phyloP scores from a whole-genome alignment of 2,797 vertebrate species.

The Ateles fusciceps region DNA sequence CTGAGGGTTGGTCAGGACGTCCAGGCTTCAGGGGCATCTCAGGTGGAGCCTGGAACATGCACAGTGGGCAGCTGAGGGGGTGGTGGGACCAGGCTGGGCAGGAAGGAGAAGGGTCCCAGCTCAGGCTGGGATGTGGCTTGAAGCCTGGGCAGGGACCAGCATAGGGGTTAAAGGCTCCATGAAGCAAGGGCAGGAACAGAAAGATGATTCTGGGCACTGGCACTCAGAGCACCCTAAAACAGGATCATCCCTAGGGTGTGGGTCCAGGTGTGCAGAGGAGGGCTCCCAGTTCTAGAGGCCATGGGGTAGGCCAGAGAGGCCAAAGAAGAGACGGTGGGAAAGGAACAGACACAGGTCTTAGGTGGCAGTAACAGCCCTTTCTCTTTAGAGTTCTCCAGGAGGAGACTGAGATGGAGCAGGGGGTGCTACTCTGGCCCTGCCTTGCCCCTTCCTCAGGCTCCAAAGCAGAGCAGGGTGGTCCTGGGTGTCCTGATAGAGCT shows the following conservation, averaged over 20 bases:
- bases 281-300: neutral
- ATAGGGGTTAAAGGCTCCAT: no score
- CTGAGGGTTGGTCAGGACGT: neutral
- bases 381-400: neutral
- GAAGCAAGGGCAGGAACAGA: neutral
- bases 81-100: neutral
- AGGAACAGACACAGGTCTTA: neutral
- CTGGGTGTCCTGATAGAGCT: neutral
- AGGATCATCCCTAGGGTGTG: fast-evolving
- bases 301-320: neutral
- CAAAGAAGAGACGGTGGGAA: neutral
- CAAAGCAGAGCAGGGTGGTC: neutral
- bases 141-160: neutral
- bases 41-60: neutral
- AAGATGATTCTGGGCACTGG: neutral
- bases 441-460: neutral
- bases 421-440: neutral
- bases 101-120: neutral
- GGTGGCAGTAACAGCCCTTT: neutral
- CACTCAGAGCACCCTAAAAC: neutral
- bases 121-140: neutral
- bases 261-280: fast-evolving
- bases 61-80: neutral
- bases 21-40: neutral
- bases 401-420: neutral